Evolutionary conservation across 2,888 invertebrate species (phyloP).

Genomic region (Metalampra italica): DNA sequence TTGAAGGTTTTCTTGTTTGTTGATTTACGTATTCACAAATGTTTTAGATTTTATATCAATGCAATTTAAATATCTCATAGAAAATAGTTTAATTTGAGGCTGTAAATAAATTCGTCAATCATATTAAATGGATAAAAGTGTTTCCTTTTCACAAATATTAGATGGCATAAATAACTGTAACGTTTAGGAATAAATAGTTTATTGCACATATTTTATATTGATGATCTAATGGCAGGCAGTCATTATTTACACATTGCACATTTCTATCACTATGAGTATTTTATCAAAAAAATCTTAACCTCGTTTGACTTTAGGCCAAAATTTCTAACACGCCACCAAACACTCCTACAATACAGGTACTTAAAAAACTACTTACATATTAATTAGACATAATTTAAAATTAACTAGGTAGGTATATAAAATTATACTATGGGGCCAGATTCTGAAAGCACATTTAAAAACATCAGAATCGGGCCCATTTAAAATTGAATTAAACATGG

Average conservation of each 20-base stretch:
- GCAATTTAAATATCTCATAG: conserved; percentile 9
- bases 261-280: conserved; percentile 33
- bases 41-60: conserved; percentile 5
- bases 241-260: conserved; percentile 36
- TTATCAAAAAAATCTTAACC: conserved; percentile 16
- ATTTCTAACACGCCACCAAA: neutral
- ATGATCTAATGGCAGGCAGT: conserved; percentile 29
- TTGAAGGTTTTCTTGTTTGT: neutral
- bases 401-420: too few species aligned
- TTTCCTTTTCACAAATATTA: conserved; percentile 17
- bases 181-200: conserved; percentile 37
- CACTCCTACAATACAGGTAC: conserved; percentile 1
- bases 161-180: conserved; percentile 1
- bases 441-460: too few species aligned
- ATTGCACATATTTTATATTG: conserved; percentile 45
- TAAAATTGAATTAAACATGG: conserved; percentile 66
- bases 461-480: too few species aligned
- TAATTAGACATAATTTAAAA: neutral
- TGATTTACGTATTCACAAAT: neutral
- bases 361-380: neutral
- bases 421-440: too few species aligned
- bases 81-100: conserved; percentile 21
- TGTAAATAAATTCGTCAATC: conserved; percentile 64
- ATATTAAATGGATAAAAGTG: conserved; percentile 32
- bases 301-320: conserved; percentile 15